These are phyloP conservation scores for Mustela lutreola DNA, from an alignment of 2,113 vertebrate species.

Conservation along the genomic window DNA sequence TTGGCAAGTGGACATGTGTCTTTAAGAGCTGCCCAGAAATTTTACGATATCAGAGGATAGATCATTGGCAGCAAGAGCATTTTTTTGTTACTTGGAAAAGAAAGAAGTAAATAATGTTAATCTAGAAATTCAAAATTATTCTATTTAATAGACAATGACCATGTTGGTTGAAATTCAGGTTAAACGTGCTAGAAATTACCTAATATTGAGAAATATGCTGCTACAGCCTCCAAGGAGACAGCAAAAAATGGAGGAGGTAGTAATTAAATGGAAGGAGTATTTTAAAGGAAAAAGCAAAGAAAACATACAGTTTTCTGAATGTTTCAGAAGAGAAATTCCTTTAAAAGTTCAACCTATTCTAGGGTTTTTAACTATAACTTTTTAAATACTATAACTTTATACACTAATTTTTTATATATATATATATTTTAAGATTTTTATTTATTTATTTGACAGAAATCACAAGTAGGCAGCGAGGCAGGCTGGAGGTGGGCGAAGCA, in stretches of 20 bases:
- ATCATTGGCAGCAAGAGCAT: background rate
- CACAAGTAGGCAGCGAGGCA: too few relatives aligned
- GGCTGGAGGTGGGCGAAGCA: too few relatives aligned
- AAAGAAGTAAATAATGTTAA: background rate
- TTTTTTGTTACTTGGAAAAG: background rate
- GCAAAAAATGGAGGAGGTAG: background rate
- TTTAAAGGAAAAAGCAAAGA: background rate
- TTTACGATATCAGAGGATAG: background rate
- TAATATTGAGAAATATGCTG: background rate
- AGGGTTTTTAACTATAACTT: background rate
- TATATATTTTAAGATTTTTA: too few relatives aligned
- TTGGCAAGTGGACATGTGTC: background rate
- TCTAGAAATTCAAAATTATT: background rate
- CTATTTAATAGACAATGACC: background rate
- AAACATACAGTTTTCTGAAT: background rate
- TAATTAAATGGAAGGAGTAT: background rate
- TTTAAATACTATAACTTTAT: background rate
- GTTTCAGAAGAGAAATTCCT: background rate
- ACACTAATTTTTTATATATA: background rate
- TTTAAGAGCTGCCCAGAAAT: background rate
- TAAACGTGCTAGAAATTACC: background rate
- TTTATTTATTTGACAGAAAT: too few relatives aligned
- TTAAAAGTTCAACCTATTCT: background rate
- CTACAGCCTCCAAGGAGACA: rapidly evolving
- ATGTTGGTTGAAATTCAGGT: background rate